Evolutionary conservation across 1,140 invertebrate species (phyloP).

Genomic region (Pomphorhynchus laevis): DNA sequence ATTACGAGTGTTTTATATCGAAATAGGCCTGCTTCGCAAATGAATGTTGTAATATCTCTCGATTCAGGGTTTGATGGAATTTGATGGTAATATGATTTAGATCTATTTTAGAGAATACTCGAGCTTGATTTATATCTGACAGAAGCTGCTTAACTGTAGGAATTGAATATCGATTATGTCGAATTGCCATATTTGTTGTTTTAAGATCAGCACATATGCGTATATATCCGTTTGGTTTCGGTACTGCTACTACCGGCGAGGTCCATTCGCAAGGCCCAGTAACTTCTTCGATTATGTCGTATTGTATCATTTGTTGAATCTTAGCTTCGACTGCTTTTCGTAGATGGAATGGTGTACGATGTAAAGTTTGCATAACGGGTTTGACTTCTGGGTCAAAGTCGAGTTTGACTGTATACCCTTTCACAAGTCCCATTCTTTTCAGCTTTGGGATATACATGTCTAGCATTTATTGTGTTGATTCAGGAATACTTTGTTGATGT

Average conservation of each 20-base stretch:
- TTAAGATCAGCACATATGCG: constrained; percentile 15
- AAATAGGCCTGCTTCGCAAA: neutral
- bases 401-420: constrained; percentile 6
- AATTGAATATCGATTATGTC: constrained; percentile 13
- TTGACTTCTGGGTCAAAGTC: constrained; percentile 5
- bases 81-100: constrained; percentile 14
- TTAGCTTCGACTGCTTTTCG: constrained; percentile 11
- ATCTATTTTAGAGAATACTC: constrained; percentile 14
- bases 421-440: neutral
- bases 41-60: constrained; percentile 2
- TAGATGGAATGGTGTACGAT: constrained; percentile 9
- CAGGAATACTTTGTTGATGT: no score
- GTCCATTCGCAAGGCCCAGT: constrained; percentile 14
- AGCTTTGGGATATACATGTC: no score
- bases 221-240: constrained; percentile 13
- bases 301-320: constrained; percentile 11
- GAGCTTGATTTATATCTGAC: constrained; percentile 12
- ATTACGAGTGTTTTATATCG: neutral
- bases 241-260: constrained; percentile 13
- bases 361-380: constrained; percentile 1
- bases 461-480: no score
- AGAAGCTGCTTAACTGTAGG: constrained; percentile 14
- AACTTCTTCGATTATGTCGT: constrained; percentile 13
- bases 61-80: constrained; percentile 12
- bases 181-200: constrained; percentile 13